Base-by-base conservation (phyloP, 2,113 vertebrate species). In the Callaeas wilsoni region DNA sequence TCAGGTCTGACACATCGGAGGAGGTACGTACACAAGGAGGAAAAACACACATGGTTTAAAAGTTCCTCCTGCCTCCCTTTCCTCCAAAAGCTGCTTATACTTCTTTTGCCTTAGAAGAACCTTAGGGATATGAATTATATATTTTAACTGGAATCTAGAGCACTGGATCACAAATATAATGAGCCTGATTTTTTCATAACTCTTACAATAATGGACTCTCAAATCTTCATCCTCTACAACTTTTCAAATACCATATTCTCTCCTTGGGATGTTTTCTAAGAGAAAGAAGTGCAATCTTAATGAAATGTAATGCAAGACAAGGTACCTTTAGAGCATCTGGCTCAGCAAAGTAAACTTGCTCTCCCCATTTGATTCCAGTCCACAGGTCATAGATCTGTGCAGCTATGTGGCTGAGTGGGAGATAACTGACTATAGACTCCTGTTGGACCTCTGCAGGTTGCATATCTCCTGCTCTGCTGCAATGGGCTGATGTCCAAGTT, bases 351-450 rank as follows among this genome's bases (percentile, higher is more conserved):
- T 97, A 98, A 67, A 99, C 97, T 88, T 98, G 98, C 60, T 98
- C 98, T 55, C 99, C 99, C 98, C 98, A 98, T 84, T 98, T 98
- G 95, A 99, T 98, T 41, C 98, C 98, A 1, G 98, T 98, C 99
- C 99, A 99, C 71, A 99, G 94, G 95, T 99, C 99, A 26, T 98
- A 99, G 23, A 99, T 98, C 96, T 99, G 99, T 5, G 98, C 99
- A 4, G 99, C 98, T 22, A 99, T 98, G 75, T 99, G 99, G 96
- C 99, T 99, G 83, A 99, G 98, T 3, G 99, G 98, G 57, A 99
- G 97, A 91, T 99, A 99, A 94, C 99, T 99, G 91, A 99, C 98
- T 21, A 99, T 97, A 7, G 97, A 97, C 84, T 99, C 99, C 93
- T 99, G 99, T 4, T 97, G 98, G n/a, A 97, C 96, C 63, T 99